Conservation (phyloP, 2,113 vertebrate species). For the Limnothrissa miodon region DNA sequence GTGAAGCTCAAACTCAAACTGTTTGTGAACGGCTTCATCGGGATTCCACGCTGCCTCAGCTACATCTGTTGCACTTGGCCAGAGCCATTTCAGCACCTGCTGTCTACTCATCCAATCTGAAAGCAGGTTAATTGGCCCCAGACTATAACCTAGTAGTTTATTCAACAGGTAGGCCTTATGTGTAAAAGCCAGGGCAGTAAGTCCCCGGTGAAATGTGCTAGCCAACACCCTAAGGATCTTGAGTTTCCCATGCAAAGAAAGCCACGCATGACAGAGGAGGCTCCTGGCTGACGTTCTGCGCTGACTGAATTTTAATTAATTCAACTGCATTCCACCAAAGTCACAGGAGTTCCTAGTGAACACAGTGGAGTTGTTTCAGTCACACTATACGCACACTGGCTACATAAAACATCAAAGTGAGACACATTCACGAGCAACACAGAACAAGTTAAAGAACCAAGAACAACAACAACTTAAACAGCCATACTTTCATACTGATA, state of each 20-base stretch:
- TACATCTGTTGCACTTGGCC: conserved; percentile 24
- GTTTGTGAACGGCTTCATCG: conserved; percentile 27
- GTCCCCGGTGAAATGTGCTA: conserved; percentile 3
- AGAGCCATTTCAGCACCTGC: conserved; percentile 38
- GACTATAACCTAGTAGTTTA: not conserved
- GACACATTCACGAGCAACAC: not conserved
- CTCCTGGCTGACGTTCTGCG: conserved; percentile 26
- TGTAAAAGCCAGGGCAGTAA: conserved; percentile 24
- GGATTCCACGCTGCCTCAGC: conserved; percentile 2
- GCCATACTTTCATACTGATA: too few species aligned
- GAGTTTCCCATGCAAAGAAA: conserved; percentile 16
- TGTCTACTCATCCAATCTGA: conserved; percentile 22
- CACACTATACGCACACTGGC: not conserved
- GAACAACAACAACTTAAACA: not conserved
- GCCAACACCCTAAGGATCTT: conserved; percentile 22
- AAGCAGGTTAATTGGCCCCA: conserved; percentile 21
- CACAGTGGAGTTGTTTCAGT: not conserved
- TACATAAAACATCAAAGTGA: not conserved
- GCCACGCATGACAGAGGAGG: conserved; percentile 3
- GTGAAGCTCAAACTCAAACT: not conserved
- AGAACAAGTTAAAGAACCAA: not conserved
- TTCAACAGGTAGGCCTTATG: conserved; percentile 40
- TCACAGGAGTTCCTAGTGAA: conserved; percentile 22
- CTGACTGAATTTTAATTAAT: conserved; percentile 31
- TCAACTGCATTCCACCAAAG: conserved; percentile 31